Percentiles rank a stretch among this genome's conserved stretches.
phyloP scores from a whole-genome alignment of 2,797 vertebrate genomes.

The Brachyalestes nurse region DNA sequence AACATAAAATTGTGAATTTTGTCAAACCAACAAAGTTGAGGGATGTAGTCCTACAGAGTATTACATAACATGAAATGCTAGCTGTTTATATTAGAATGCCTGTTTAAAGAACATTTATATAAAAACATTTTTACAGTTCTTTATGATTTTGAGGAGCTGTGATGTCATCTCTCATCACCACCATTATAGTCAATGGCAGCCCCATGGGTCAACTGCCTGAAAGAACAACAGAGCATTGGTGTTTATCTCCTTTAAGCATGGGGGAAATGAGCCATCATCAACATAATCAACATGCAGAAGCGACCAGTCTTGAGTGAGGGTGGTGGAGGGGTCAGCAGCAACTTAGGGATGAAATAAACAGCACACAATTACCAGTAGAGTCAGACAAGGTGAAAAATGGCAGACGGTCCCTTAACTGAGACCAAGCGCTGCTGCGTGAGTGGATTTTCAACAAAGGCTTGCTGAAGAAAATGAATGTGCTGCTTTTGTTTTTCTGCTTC shows the following conservation, averaged over 20 bases:
- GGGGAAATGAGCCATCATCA: constrained; percentile 20
- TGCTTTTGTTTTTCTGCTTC: constrained; percentile 43
- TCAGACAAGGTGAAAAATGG: constrained; percentile 61
- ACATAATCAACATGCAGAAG: constrained; percentile 2
- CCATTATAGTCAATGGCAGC: constrained; percentile 2
- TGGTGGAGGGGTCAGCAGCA: constrained; percentile 29
- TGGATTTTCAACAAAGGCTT: constrained; percentile 51
- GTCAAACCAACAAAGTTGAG: not conserved
- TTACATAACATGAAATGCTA: not conserved
- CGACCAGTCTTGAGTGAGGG: constrained; percentile 21
- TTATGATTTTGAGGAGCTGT: not conserved
- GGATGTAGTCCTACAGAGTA: not conserved
- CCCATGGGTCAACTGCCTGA: constrained; percentile 56
- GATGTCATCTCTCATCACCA: not conserved
- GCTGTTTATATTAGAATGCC: not conserved
- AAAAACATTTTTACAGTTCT: not conserved
- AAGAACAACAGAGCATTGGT: not conserved
- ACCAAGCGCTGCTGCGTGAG: constrained; percentile 56
- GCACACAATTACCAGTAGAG: constrained; percentile 60
- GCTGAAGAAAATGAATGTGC: constrained; percentile 44
- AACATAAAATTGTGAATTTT: too few species aligned
- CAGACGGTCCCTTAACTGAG: constrained; percentile 61
- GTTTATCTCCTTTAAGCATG: constrained; percentile 21
- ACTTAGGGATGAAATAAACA: constrained; percentile 53
- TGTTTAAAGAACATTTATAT: not conserved